These are phyloP conservation scores for Panthera uncia DNA, from an alignment of 2,113 vertebrate species.

Conservation along the genomic window DNA sequence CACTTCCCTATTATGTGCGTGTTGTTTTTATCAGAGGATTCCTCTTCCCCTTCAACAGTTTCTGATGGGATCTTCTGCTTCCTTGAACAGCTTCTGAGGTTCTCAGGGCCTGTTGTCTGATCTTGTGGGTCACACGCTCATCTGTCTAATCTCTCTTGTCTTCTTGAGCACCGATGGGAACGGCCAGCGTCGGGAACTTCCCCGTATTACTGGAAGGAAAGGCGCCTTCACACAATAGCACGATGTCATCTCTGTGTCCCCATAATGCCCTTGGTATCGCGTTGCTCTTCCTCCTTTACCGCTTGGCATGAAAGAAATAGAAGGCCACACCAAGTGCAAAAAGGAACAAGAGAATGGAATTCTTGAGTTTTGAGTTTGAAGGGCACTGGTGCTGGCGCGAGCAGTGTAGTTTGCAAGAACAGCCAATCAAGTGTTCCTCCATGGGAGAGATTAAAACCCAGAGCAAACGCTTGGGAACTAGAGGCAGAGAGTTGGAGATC, in stretches of 20 bases:
- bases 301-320: neutral
- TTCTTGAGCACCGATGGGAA: neutral
- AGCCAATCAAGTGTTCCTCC: neutral
- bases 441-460: neutral
- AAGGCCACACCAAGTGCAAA: neutral
- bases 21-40: neutral
- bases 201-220: rapidly evolving
- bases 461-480: neutral
- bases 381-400: neutral
- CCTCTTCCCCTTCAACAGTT: neutral
- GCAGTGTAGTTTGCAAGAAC: neutral
- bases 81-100: constrained; percentile 15
- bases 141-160: no score
- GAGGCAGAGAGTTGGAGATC: neutral
- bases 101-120: neutral
- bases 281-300: neutral
- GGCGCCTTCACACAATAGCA: neutral
- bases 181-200: rapidly evolving
- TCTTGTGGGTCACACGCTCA: rapidly evolving
- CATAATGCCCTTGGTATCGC: neutral
- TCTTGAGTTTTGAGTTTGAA: neutral
- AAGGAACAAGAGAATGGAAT: neutral
- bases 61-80: constrained; percentile 4
- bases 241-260: neutral
- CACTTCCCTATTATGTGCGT: neutral